phyloP scores from a whole-genome alignment of 2,888 invertebrate species.

The Lasioglossum pauxillum region DNA sequence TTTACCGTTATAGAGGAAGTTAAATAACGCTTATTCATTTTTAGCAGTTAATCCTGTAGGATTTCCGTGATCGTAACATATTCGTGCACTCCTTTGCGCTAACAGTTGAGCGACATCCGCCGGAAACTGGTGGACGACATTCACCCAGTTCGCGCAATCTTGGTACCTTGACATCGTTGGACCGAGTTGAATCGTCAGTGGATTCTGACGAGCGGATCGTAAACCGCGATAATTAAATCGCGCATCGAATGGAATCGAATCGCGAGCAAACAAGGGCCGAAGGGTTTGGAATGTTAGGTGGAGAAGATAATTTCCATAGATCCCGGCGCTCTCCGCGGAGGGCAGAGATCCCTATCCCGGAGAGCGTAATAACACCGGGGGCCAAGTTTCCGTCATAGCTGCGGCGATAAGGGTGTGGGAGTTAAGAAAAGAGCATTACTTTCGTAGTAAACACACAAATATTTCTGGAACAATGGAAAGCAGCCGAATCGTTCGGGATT shows the following conservation, averaged over 20 bases:
- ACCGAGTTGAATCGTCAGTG: background rate
- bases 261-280: slow-evolving; percentile 16
- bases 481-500: slow-evolving; percentile 46
- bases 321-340: background rate
- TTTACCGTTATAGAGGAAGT: too few species aligned
- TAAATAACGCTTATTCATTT: too few species aligned
- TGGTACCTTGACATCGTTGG: slow-evolving; percentile 7
- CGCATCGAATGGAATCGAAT: background rate
- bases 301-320: slow-evolving; percentile 52
- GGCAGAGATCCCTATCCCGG: background rate
- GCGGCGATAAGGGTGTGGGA: slow-evolving; percentile 56
- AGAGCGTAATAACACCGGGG: slow-evolving; percentile 42
- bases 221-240: background rate
- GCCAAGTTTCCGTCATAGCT: slow-evolving; percentile 47
- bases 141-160: background rate
- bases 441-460: slow-evolving; percentile 68
- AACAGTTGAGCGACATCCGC: background rate
- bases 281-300: background rate
- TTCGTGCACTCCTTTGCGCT: too few species aligned
- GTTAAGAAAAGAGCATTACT: slow-evolving; percentile 62
- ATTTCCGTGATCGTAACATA: too few species aligned
- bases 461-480: slow-evolving; percentile 63
- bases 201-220: background rate
- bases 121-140: background rate
- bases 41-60: too few species aligned